Percentiles rank a stretch among this genome's conserved stretches.
Conservation (phyloP, 1,140 invertebrate genomes). For the Chlorops oryzae region DNA sequence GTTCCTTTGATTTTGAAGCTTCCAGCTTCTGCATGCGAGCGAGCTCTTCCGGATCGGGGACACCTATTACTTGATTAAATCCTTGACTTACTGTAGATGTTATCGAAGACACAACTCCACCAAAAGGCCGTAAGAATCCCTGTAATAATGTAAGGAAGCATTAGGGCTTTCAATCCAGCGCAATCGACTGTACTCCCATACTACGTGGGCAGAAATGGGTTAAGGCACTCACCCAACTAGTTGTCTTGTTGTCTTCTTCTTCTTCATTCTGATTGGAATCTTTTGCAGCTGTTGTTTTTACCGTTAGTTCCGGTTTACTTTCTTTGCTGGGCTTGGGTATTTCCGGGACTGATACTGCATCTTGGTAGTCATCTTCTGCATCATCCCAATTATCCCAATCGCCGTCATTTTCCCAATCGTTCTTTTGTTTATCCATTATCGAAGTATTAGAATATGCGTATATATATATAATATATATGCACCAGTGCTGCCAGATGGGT, state of each 20-base stretch:
- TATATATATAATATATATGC: too few relatives aligned
- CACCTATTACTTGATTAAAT: slow-evolving; percentile 67
- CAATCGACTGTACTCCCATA: not conserved
- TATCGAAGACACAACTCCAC: slow-evolving; percentile 65
- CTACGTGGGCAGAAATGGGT: too few relatives aligned
- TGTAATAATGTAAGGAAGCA: slow-evolving; percentile 6
- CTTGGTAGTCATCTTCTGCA: slow-evolving; percentile 29
- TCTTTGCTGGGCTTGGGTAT: slow-evolving; percentile 7
- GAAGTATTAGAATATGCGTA: too few relatives aligned
- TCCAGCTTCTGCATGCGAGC: slow-evolving; percentile 46
- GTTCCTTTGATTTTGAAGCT: slow-evolving; percentile 6
- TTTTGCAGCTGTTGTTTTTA: slow-evolving; percentile 16
- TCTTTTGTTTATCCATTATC: slow-evolving; percentile 12
- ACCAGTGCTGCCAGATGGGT: too few relatives aligned
- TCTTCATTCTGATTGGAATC: slow-evolving; percentile 16
- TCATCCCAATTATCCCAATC: slow-evolving; percentile 56
- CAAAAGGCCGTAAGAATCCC: slow-evolving; percentile 52
- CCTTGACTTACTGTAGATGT: slow-evolving; percentile 72
- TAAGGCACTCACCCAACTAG: not conserved
- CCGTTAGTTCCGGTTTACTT: not conserved
- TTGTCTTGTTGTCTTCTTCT: slow-evolving; percentile 11
- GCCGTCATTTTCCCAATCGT: slow-evolving; percentile 52
- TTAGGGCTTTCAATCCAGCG: not conserved
- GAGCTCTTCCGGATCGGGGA: slow-evolving; percentile 69
- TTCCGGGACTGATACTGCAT: slow-evolving; percentile 15